Evolutionary conservation across 2,888 invertebrate genomes (phyloP), one percentile per base, ranked within the genome.

Genomic region (Zaprionus bogoriensis): DNA sequence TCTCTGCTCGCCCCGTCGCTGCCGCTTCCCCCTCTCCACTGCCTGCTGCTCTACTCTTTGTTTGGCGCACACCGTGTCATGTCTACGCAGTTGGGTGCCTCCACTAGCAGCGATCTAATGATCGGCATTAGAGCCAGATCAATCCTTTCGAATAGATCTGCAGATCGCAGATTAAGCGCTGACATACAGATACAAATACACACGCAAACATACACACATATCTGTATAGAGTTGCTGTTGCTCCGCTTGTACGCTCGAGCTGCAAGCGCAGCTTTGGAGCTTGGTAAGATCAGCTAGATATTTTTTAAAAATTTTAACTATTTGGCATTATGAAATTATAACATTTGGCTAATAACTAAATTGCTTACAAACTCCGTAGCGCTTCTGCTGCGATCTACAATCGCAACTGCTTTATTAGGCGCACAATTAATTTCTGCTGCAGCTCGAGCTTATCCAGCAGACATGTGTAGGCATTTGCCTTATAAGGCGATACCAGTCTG

Each of bases 1-100:
- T 28, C 20, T 54, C 55, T 28, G 54, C 47, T 54, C 42, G 61
- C 12, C 27, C 41, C 27, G 14, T 27, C 27, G 3, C n/a, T 22
- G 12, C 20, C 42, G 51, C 9, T 42, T 46, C 30, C 4, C 23
- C 17, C 14, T 20, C 12, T 5, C 14, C 23, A 22, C 36, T 44
- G 10, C n/a, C 28, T 67, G 53, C 45, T 39, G 52, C 38, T n/a
- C n/a, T n/a, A n/a, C 51, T 41, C 50, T 17, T 36, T 54, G 53
- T 61, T 63, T 47, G 54, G 67, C 71, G 67, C 70, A 55, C 67
- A 71, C 77, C n/a, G n/a, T 79, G 83, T 80, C 79, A 83, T 80
- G 83, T 77, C 80, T 69, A 79, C 79, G 77, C 79, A 83, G 79
- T 83, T 79, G 79, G 79, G 79, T 79, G 83, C 79, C 79, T 68